Base-by-base conservation (phyloP, 2,797 vertebrate species). In the Clamator glandarius region DNA sequence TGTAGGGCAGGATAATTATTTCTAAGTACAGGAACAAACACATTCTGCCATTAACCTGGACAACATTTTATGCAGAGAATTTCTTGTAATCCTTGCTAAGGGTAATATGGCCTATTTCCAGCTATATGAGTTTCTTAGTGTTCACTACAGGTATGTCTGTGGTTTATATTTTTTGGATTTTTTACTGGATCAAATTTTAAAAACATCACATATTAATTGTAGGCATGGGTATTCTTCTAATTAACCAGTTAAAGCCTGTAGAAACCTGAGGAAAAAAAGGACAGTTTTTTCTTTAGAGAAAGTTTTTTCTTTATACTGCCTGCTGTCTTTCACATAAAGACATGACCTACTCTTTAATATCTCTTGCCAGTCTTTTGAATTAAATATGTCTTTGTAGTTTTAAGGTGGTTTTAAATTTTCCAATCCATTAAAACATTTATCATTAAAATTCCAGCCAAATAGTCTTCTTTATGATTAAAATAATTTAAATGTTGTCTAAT, bases 401-500 rank as follows among this genome's bases (percentile, higher is more conserved):
- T 79, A 63, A 83, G 52, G 61, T 88, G 69, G 64, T 87, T 92
- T 84, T 39, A 93, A 90, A 79, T 92, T 59, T 86, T 59, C 35
- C 46, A 77, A 75, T 74, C 52, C 66, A 51, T 93, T 93, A 80
- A 92, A 94, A 83, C 19, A 63, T 79, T 55, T 70, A 80, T 82
- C 31, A 83, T 84, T 96, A 87, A 70, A 44, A 50, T 91, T 91
- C 54, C 58, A 85, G 61, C 44, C 58, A 86, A 90, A 81, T 33
- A 86, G 84, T 50, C 33, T 48, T 93, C 76, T 77, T 89, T 80
- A 58, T 86, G 42, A 84, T 86, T 93, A 88, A 91, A 91, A 78
- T 46, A 86, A 51, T 95, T 91, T 79, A 84, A 93, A 66, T 74
- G 72, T 84, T 94, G 61, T 88, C 64, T 89, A 84, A 79, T 76